These are phyloP conservation scores for Lagocephalus sceleratus DNA, from an alignment of 2,797 vertebrate genomes.

Conservation along the genomic window DNA sequence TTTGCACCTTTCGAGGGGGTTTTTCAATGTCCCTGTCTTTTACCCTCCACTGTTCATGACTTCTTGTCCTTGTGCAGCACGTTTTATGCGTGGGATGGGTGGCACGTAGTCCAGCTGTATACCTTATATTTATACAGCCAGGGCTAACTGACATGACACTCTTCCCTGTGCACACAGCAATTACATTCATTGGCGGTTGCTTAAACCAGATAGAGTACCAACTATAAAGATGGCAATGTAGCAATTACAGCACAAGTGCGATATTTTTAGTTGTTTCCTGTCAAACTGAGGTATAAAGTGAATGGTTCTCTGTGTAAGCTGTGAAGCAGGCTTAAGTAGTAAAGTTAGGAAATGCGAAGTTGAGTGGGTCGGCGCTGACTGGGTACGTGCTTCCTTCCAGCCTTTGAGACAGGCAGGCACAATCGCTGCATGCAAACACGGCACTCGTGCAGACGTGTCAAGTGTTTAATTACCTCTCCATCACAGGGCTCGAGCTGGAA, in stretches of 20 bases:
- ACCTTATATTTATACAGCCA: conserved; percentile 74
- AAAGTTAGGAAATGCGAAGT: conserved; percentile 42
- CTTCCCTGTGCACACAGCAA: conserved; percentile 73
- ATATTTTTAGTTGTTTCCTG: conserved; percentile 82
- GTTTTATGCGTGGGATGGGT: conserved; percentile 60
- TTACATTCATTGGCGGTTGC: conserved; percentile 76
- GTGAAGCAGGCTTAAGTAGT: conserved; percentile 51
- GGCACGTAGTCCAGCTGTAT: conserved; percentile 65
- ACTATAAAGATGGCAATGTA: conserved; percentile 75
- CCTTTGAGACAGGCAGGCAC: conserved; percentile 24
- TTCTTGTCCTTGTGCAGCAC: conserved; percentile 52
- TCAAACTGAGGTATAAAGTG: conserved; percentile 66
- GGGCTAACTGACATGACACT: conserved; percentile 77
- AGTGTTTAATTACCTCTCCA: conserved; percentile 32
- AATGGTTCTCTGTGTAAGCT: conserved; percentile 66
- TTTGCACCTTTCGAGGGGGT: conserved; percentile 34
- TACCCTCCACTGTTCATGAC: conserved; percentile 49
- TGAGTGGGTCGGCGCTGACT: conserved; percentile 32
- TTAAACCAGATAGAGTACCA: conserved; percentile 72
- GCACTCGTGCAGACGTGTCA: conserved; percentile 16
- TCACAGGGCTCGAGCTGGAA: conserved; percentile 16
- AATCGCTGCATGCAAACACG: conserved; percentile 32
- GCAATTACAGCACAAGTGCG: conserved; percentile 78
- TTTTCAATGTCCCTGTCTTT: conserved; percentile 37
- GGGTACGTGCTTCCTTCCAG: conserved; percentile 33